phyloP scores from a whole-genome alignment of 2,113 vertebrate species.

The Camelus bactrianus region DNA sequence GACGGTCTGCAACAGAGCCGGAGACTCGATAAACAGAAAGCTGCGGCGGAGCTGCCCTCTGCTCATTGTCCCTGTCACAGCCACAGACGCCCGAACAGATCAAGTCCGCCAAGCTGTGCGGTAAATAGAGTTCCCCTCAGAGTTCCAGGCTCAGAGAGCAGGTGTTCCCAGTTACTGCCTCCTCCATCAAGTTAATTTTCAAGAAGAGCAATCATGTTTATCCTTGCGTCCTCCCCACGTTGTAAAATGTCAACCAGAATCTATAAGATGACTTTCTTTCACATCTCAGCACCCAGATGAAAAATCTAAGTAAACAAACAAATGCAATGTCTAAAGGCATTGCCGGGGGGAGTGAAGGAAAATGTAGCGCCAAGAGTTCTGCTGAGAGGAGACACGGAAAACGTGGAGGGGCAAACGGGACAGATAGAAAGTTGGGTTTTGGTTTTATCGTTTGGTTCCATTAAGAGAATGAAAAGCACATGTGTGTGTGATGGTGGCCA shows the following conservation, averaged over 20 bases:
- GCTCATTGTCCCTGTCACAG: background rate
- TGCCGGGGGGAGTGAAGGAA: no score
- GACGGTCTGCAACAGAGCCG: rapidly evolving
- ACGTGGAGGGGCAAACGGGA: rapidly evolving
- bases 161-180: rapidly evolving
- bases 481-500: rapidly evolving
- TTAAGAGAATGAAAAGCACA: background rate
- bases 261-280: background rate
- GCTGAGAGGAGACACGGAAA: background rate
- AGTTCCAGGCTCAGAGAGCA: background rate
- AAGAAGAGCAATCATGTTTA: background rate
- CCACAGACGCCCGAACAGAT: background rate
- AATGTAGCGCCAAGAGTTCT: background rate
- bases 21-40: background rate
- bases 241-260: background rate
- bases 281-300: background rate
- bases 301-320: background rate
- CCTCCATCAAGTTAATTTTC: background rate
- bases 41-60: background rate
- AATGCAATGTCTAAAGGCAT: rapidly evolving
- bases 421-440: background rate
- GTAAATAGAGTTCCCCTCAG: background rate
- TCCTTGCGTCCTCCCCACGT: background rate
- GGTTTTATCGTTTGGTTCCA: background rate
- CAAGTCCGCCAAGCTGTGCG: no score